A percentile compares a stretch with the other conserved stretches of the same genome.
Conservation (phyloP, 37 sponge, comb jelly and placozoan species). For the Ephydatia muelleri region DNA sequence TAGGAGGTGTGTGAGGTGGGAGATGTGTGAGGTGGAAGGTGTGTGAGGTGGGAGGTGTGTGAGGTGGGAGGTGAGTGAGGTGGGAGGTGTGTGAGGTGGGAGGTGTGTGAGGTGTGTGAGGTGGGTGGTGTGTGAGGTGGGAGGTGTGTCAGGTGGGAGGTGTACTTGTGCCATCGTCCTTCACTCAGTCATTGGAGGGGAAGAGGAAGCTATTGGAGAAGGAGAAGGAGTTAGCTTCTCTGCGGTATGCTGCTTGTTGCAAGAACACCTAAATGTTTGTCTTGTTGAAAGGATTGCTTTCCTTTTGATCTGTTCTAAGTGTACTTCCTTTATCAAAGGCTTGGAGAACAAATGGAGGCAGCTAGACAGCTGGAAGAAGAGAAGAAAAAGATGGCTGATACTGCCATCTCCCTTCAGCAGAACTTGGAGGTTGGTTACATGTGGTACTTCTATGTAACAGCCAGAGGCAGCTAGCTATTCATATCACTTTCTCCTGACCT, state of each 20-base stretch:
- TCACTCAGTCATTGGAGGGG: constrained; percentile 58
- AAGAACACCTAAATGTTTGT: too few species aligned
- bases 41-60: background rate
- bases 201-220: constrained; percentile 40
- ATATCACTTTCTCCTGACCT: too few species aligned
- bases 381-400: constrained; percentile 64
- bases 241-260: constrained; percentile 22
- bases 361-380: constrained; percentile 71
- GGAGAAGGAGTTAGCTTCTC: constrained; percentile 51
- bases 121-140: background rate
- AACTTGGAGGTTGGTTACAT: constrained; percentile 59
- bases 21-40: background rate
- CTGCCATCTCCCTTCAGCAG: constrained; percentile 44
- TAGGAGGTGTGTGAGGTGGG: background rate
- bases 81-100: background rate
- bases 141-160: background rate
- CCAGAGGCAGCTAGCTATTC: too few species aligned
- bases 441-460: too few species aligned
- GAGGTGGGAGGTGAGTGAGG: background rate
- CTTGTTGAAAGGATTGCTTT: background rate
- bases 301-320: background rate
- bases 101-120: background rate
- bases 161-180: background rate
- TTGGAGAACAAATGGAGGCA: constrained; percentile 54
- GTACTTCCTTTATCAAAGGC: constrained; percentile 32